A percentile compares a stretch with the other conserved stretches of the same genome.
phyloP scores from a whole-genome alignment of 2,888 invertebrate genomes.

The Acrobasis consociella region DNA sequence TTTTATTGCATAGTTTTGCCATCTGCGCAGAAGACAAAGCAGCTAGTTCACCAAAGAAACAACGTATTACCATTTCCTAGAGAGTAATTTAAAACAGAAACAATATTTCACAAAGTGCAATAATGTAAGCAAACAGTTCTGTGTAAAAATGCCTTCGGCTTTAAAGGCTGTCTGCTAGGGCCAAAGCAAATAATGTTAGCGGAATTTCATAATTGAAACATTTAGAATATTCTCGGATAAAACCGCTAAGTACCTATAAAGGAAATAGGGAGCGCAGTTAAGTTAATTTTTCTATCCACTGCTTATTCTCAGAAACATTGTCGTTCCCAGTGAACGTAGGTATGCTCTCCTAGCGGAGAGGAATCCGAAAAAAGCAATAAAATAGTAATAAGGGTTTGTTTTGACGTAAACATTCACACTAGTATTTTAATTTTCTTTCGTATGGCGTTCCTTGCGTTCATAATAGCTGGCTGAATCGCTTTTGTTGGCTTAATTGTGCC shows the following conservation, averaged over 20 bases:
- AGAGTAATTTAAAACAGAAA: neutral
- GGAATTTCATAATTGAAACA: constrained; percentile 21
- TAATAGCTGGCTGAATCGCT: constrained; percentile 20
- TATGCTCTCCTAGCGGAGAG: constrained; percentile 28
- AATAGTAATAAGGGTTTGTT: constrained; percentile 27
- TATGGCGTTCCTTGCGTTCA: constrained; percentile 11
- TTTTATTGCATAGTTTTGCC: no score
- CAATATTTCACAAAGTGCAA: constrained; percentile 5
- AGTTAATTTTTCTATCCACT: constrained; percentile 23
- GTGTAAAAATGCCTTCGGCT: neutral
- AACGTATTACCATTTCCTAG: constrained; percentile 1
- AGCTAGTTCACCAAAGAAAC: neutral
- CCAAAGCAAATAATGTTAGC: constrained; percentile 14
- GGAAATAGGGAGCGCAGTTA: constrained; percentile 4
- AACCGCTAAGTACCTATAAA: constrained; percentile 10
- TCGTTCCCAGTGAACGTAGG: constrained; percentile 18
- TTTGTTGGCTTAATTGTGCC: constrained; percentile 20
- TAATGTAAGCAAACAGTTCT: neutral
- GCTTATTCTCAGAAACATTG: constrained; percentile 18
- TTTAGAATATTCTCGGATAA: constrained; percentile 14
- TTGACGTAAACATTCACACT: constrained; percentile 25
- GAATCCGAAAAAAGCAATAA: constrained; percentile 32
- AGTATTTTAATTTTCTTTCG: constrained; percentile 26
- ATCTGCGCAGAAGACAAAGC: no score
- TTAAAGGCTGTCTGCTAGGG: neutral